These are phyloP conservation scores for Daboia siamensis DNA, from an alignment of 2,113 vertebrate species.

Conservation along the genomic window DNA sequence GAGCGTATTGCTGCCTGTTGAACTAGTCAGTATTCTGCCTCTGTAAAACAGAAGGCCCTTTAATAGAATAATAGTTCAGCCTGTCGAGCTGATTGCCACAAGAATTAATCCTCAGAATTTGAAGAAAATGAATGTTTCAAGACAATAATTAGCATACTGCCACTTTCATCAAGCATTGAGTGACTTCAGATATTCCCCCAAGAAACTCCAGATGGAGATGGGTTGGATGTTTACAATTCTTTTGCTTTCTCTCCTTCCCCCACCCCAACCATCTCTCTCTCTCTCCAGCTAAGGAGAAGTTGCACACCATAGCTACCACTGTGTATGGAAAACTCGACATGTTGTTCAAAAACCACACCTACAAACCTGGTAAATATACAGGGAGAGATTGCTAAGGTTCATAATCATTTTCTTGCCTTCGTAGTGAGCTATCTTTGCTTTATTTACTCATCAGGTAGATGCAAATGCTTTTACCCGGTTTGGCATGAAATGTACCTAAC, in stretches of 20 bases:
- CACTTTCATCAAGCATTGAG: background rate
- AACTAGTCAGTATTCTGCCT: background rate
- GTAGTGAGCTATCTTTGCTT: background rate
- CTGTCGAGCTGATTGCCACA: background rate
- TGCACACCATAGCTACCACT: conserved; percentile 33
- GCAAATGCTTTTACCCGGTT: background rate
- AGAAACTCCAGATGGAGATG: background rate
- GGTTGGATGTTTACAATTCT: background rate
- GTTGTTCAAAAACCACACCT: conserved; percentile 53
- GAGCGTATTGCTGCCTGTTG: background rate
- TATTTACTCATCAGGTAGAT: background rate
- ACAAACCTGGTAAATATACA: conserved; percentile 46
- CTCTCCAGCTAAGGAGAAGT: conserved; percentile 25
- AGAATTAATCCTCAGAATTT: background rate
- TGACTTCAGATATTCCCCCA: background rate
- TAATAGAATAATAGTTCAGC: background rate
- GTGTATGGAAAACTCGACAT: conserved; percentile 50
- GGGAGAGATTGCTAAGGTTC: background rate
- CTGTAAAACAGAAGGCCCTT: background rate
- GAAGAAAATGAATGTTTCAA: background rate
- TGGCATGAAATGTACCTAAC: background rate
- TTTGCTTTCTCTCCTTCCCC: background rate
- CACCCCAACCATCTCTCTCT: background rate
- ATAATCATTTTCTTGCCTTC: background rate
- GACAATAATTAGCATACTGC: background rate